These are phyloP conservation scores for Anabacerthia variegaticeps DNA, from an alignment of 2,797 vertebrate species.

Conservation along the genomic window DNA sequence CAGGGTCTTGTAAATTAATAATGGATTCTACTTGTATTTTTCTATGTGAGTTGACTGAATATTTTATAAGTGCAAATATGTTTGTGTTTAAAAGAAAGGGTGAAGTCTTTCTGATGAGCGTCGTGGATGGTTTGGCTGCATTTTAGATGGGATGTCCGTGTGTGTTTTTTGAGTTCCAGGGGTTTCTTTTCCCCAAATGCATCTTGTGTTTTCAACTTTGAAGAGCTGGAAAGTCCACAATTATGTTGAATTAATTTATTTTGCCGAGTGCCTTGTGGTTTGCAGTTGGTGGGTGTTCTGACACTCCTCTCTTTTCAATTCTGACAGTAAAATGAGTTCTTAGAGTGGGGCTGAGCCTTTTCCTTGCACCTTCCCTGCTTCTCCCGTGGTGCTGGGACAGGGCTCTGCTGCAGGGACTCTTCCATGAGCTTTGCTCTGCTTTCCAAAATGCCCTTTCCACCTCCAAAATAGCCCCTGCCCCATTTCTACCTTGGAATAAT, in stretches of 20 bases:
- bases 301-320: neutral
- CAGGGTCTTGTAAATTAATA: slow-evolving; percentile 54
- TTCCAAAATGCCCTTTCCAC: neutral
- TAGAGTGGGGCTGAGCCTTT: accelerated
- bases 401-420: neutral
- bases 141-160: neutral
- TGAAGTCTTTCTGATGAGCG: neutral
- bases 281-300: neutral
- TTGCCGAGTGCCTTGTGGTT: neutral
- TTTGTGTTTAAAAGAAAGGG: neutral
- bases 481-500: neutral
- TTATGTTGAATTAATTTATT: neutral
- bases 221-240: neutral
- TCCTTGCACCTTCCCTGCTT: neutral
- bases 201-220: neutral
- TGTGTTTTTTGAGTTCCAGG: neutral
- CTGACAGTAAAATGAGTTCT: neutral
- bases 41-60: slow-evolving; percentile 32
- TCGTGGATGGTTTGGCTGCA: neutral
- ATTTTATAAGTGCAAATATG: slow-evolving; percentile 51
- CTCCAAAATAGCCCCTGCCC: neutral
- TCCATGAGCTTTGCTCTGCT: accelerated
- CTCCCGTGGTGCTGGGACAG: accelerated
- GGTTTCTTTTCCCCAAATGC: neutral
- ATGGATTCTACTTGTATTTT: slow-evolving; percentile 30